These are phyloP conservation scores for Serranochromis macrocephalus DNA, from an alignment of 2,113 vertebrate species.

Conservation along the genomic window DNA sequence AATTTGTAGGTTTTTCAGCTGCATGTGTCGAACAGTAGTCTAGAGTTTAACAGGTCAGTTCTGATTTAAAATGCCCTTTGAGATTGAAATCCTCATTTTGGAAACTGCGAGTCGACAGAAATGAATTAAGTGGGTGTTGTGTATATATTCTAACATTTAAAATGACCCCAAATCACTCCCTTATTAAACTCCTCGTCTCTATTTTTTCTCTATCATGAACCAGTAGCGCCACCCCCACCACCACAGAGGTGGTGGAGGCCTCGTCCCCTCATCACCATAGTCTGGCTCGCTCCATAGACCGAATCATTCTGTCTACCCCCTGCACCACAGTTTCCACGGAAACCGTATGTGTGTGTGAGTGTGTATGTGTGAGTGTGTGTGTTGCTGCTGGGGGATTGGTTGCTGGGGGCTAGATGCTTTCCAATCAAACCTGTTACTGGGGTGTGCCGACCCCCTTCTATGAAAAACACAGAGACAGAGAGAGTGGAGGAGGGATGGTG, in stretches of 20 bases:
- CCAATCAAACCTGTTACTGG: slow-evolving; percentile 76
- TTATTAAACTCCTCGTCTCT: background rate
- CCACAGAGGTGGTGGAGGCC: slow-evolving; percentile 14
- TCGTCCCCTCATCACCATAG: slow-evolving; percentile 49
- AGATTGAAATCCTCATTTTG: background rate
- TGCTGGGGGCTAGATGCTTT: slow-evolving; percentile 69
- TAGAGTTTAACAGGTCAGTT: background rate
- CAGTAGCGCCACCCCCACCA: background rate
- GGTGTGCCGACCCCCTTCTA: slow-evolving; percentile 8
- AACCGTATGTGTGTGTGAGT: slow-evolving; percentile 38
- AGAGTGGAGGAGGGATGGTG: slow-evolving; percentile 29
- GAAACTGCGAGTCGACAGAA: background rate
- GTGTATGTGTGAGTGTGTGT: slow-evolving; percentile 1
- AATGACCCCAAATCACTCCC: background rate
- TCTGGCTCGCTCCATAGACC: slow-evolving; percentile 54
- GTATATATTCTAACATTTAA: background rate
- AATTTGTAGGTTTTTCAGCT: background rate
- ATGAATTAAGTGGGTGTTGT: background rate
- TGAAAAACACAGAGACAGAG: background rate
- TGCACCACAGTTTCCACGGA: slow-evolving; percentile 67
- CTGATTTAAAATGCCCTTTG: background rate
- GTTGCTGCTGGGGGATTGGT: slow-evolving; percentile 69
- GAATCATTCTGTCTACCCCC: slow-evolving; percentile 64
- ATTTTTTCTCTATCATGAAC: background rate
- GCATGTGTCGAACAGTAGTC: background rate